These are phyloP conservation scores for Vannuccia rotundouncinata DNA, from an alignment of 2,888 invertebrate species.

Conservation along the genomic window DNA sequence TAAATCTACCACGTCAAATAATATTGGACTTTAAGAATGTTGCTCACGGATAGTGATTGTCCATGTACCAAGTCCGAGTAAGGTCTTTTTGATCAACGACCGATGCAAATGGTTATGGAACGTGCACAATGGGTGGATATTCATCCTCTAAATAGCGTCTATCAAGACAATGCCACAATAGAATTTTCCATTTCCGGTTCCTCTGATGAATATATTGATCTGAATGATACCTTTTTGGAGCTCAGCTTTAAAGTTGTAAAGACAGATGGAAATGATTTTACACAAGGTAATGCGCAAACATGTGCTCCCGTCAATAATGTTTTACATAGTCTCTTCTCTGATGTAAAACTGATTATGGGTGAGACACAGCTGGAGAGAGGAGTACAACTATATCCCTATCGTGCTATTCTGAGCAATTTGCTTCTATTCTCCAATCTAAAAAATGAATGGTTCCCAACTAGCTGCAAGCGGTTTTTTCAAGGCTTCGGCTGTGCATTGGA, in stretches of 20 bases:
- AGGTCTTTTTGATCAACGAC: no score
- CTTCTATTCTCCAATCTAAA: conserved; percentile 7
- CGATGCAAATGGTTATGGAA: no score
- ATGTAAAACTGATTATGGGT: conserved; percentile 10
- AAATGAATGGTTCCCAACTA: no score
- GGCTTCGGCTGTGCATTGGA: neutral
- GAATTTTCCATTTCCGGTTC: conserved; percentile 11
- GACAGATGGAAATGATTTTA: neutral
- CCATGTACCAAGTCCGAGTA: no score
- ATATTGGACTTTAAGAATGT: no score
- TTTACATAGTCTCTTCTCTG: neutral
- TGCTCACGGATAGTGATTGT: no score
- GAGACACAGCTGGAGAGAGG: neutral
- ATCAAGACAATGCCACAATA: conserved; percentile 1
- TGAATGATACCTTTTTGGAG: conserved; percentile 19
- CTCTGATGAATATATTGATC: conserved; percentile 1
- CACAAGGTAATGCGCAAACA: neutral
- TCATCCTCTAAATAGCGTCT: conserved; percentile 4
- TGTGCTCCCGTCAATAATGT: neutral
- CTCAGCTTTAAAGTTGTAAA: conserved; percentile 7
- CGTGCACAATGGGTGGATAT: no score
- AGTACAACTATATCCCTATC: neutral
- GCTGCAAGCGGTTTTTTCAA: no score
- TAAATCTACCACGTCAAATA: no score
- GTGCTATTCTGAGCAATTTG: neutral